These are phyloP conservation scores for Lissocephala sabroskyi DNA, from an alignment of 2,888 invertebrate species.

Conservation along the genomic window DNA sequence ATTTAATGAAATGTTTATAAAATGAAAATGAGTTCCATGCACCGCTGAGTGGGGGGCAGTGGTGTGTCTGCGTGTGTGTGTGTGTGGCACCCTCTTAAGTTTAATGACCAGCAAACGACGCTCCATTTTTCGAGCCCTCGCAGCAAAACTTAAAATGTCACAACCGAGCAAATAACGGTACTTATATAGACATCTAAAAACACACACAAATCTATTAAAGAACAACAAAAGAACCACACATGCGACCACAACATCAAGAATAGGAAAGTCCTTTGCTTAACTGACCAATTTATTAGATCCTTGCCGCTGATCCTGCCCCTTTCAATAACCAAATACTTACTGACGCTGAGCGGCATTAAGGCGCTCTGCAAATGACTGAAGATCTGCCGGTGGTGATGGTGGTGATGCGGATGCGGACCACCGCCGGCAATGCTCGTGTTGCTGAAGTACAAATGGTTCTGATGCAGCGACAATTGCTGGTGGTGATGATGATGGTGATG, in stretches of 20 bases:
- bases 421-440: slow-evolving; percentile 69
- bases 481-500: slow-evolving; percentile 55
- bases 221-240: slow-evolving; percentile 25
- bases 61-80: not conserved
- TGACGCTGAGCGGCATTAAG: slow-evolving; percentile 72
- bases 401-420: slow-evolving; percentile 56
- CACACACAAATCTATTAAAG: too few relatives aligned
- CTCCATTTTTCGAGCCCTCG: not conserved
- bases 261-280: not conserved
- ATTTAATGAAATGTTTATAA: slow-evolving; percentile 64
- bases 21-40: slow-evolving; percentile 50
- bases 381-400: slow-evolving; percentile 69
- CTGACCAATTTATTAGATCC: slow-evolving; percentile 26
- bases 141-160: not conserved
- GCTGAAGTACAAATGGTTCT: slow-evolving; percentile 65
- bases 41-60: not conserved
- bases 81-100: too few relatives aligned
- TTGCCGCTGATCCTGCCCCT: slow-evolving; percentile 1
- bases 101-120: too few relatives aligned
- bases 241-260: slow-evolving; percentile 21
- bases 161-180: not conserved
- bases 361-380: slow-evolving; percentile 72
- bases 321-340: slow-evolving; percentile 71
- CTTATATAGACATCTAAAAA: not conserved
- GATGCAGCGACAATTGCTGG: slow-evolving; percentile 55